Percentiles rank a stretch among this genome's conserved stretches.
These are phyloP conservation scores for Euthynnus affinis DNA, from an alignment of 2,797 vertebrate species.

Conservation along the genomic window DNA sequence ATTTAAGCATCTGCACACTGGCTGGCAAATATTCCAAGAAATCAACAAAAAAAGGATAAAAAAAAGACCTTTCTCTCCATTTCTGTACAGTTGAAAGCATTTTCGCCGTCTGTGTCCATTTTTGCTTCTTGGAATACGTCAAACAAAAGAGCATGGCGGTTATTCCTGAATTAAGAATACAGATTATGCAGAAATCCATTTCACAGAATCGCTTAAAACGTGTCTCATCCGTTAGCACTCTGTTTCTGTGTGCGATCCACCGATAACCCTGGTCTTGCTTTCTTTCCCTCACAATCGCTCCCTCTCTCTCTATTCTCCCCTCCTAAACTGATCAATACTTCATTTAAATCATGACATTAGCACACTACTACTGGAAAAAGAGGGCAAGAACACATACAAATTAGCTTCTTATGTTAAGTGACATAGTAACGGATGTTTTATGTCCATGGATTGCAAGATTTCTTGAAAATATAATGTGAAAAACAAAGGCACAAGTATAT, in stretches of 20 bases:
- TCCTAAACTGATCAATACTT: conserved; percentile 94
- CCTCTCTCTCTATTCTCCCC: conserved; percentile 91
- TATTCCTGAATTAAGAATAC: conserved; percentile 79
- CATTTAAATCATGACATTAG: conserved; percentile 94
- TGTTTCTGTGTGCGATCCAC: conserved; percentile 89
- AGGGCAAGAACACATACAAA: conserved; percentile 76
- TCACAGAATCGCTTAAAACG: conserved; percentile 80
- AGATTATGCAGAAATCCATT: conserved; percentile 81
- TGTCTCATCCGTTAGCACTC: conserved; percentile 85
- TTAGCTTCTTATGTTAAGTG: conserved; percentile 54
- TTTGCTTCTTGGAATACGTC: conserved; percentile 61
- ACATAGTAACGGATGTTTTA: conserved; percentile 51
- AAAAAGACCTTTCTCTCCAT: conserved; percentile 64
- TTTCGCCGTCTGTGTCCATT: conserved; percentile 59
- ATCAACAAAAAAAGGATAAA: conserved; percentile 71
- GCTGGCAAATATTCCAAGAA: conserved; percentile 75
- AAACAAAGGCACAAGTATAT: conserved; percentile 76
- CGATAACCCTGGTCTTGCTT: conserved; percentile 90
- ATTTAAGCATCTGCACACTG: conserved; percentile 63
- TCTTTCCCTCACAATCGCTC: conserved; percentile 90
- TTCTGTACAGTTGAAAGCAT: conserved; percentile 62
- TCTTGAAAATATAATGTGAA: conserved; percentile 64
- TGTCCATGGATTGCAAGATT: conserved; percentile 51
- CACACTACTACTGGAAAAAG: conserved; percentile 84
- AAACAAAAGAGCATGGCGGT: conserved; percentile 65